Conservation (phyloP, 2,888 invertebrate genomes). For the Salticus scenicus region DNA sequence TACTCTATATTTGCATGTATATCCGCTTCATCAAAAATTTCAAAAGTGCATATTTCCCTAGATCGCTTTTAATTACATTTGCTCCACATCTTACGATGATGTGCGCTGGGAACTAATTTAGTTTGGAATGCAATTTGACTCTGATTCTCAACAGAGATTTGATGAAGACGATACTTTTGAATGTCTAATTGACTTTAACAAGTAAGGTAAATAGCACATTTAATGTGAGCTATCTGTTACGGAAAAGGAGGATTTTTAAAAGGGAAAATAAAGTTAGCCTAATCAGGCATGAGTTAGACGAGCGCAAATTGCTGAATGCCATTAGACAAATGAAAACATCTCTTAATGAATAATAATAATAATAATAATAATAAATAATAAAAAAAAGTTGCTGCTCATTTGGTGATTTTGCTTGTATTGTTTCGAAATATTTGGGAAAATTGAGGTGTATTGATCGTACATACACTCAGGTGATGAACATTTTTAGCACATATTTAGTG, state of each 20-base stretch:
- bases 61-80: slow-evolving; percentile 1
- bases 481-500: too few relatives aligned
- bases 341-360: not conserved
- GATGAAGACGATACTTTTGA: not conserved
- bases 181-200: slow-evolving; percentile 4
- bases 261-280: not conserved
- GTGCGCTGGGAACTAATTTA: not conserved
- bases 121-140: not conserved
- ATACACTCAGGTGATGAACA: too few relatives aligned
- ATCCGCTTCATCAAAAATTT: too few relatives aligned
- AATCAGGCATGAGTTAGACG: not conserved
- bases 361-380: too few relatives aligned
- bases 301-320: not conserved
- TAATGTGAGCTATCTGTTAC: not conserved
- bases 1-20: too few relatives aligned
- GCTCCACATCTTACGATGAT: not conserved
- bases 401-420: too few relatives aligned
- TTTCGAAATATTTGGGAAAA: too few relatives aligned
- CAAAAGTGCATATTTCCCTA: not conserved
- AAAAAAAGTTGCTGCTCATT: too few relatives aligned
- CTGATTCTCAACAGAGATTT: not conserved
- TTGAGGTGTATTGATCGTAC: too few relatives aligned
- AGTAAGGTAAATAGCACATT: not conserved
- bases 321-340: not conserved
- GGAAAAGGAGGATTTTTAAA: too few relatives aligned